Conservation (phyloP, 2,113 vertebrate genomes). For the Eolophus roseicapilla region DNA sequence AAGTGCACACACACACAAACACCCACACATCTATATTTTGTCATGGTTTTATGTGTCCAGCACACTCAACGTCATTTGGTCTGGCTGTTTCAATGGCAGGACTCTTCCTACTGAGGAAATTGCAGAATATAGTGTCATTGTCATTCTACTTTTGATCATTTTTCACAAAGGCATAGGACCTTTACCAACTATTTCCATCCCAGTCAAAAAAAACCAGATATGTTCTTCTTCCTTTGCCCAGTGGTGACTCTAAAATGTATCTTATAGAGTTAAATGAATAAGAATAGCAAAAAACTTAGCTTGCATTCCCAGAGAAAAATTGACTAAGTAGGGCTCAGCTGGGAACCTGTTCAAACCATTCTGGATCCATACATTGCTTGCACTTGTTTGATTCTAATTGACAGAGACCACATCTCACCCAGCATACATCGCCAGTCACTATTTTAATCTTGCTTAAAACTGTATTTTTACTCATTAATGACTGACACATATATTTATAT, state of each 20-base stretch:
- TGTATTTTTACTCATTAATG: background rate
- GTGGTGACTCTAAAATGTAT: background rate
- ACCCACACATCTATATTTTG: accelerated
- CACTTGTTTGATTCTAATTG: background rate
- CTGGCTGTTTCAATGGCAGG: background rate
- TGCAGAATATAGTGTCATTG: background rate
- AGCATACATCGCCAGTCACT: background rate
- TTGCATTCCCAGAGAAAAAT: background rate
- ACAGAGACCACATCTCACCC: background rate
- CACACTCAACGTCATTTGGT: background rate
- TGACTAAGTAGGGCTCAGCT: background rate
- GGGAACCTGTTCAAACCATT: background rate
- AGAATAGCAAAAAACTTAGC: background rate
- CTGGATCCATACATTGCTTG: background rate
- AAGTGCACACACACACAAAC: background rate
- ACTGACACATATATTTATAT: background rate
- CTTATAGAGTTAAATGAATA: background rate
- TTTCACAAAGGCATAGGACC: background rate
- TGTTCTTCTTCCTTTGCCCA: background rate
- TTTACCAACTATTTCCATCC: background rate
- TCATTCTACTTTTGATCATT: background rate
- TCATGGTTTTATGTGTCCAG: background rate
- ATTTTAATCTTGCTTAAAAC: background rate
- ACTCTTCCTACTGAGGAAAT: background rate
- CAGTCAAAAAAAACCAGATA: background rate